Evolutionary conservation across 2,888 invertebrate genomes (phyloP).

Genomic region (Pecten maximus): DNA sequence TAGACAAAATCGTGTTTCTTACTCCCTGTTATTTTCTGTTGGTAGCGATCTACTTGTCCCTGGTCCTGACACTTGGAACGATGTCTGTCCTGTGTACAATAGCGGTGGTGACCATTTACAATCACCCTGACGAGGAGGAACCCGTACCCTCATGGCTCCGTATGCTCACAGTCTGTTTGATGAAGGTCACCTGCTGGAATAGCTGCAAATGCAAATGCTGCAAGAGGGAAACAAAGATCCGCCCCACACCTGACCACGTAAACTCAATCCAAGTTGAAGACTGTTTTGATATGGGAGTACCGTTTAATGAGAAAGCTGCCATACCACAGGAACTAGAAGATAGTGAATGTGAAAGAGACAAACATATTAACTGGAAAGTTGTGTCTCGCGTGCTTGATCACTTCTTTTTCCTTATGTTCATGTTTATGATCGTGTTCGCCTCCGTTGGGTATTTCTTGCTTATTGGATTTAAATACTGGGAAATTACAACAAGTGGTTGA

Average conservation of each 20-base stretch:
- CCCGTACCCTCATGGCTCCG: background rate
- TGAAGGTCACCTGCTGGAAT: conserved; percentile 12
- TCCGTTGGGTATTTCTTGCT: background rate
- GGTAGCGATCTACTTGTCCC: background rate
- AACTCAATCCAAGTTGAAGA: background rate
- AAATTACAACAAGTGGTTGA: background rate
- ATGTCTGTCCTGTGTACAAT: background rate
- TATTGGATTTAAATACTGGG: conserved; percentile 9
- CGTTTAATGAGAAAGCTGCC: background rate
- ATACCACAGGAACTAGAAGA: background rate
- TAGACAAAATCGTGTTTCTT: background rate
- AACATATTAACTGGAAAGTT: background rate
- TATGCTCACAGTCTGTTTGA: background rate
- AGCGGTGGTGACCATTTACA: background rate
- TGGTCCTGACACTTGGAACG: background rate
- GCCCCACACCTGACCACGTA: background rate
- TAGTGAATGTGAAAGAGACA: background rate
- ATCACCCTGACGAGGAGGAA: background rate
- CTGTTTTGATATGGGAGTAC: background rate
- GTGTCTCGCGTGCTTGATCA: background rate
- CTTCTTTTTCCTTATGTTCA: background rate
- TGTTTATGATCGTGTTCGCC: background rate
- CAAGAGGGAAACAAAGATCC: background rate
- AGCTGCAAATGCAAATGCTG: background rate
- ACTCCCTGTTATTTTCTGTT: no score